A percentile compares a stretch with the other conserved stretches of the same genome.
phyloP scores from a whole-genome alignment of 1,140 invertebrate genomes.

The Ephestia elutella region DNA sequence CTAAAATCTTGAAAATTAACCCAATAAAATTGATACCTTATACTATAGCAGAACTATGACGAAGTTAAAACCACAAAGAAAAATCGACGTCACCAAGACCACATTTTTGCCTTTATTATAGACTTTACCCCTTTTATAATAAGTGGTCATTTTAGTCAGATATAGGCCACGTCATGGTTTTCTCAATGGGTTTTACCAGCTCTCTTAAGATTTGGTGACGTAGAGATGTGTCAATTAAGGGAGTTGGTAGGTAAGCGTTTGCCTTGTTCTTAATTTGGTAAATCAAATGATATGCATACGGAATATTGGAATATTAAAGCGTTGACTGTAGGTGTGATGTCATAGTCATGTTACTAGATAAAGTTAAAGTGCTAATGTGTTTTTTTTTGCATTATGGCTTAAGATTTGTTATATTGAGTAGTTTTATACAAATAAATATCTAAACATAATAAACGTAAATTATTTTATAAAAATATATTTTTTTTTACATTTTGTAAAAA shows the following conservation, averaged over 20 bases:
- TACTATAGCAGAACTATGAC: too few species aligned
- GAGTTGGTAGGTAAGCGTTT: neutral
- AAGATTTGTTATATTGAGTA: too few species aligned
- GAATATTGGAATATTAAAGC: neutral
- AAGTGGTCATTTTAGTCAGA: neutral
- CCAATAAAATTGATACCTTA: too few species aligned
- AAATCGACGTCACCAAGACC: too few species aligned
- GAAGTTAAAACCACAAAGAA: too few species aligned
- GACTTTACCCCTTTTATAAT: neutral
- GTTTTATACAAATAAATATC: too few species aligned
- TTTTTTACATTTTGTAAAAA: too few species aligned
- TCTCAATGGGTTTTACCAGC: constrained; percentile 8
- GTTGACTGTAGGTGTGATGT: neutral
- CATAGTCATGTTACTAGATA: neutral
- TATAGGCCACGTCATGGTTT: neutral
- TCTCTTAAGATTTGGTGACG: neutral
- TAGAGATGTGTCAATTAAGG: neutral
- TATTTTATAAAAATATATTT: too few species aligned
- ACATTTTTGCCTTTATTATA: neutral
- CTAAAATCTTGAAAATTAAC: too few species aligned
- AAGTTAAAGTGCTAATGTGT: too few species aligned
- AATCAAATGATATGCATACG: neutral
- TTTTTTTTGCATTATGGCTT: too few species aligned
- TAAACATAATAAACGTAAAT: too few species aligned
- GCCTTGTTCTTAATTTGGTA: neutral